Evolutionary conservation across 2,797 vertebrate genomes (phyloP).

Genomic region (Australoheros facetus): DNA sequence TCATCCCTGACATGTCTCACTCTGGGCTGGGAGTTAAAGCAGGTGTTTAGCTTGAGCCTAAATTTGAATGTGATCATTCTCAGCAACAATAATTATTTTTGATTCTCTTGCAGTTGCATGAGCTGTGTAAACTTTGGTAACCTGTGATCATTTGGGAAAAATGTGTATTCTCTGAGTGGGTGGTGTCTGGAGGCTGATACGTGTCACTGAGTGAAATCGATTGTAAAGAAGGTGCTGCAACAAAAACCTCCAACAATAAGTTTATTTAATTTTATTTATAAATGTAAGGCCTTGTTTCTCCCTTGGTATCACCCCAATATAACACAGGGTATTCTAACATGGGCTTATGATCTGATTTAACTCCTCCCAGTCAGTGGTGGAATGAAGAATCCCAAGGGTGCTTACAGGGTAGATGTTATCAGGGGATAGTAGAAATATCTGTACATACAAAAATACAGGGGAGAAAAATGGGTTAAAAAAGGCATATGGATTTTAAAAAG

Average conservation of each 20-base stretch:
- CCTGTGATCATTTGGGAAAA: neutral
- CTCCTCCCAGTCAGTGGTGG: neutral
- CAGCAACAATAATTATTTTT: neutral
- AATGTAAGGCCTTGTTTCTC: neutral
- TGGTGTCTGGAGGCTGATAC: too few relatives aligned
- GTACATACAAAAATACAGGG: neutral
- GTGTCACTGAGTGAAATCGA: too few relatives aligned
- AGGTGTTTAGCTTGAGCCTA: neutral
- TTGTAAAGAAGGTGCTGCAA: neutral
- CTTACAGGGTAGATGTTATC: neutral
- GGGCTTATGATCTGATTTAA: neutral
- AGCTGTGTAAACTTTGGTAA: too few relatives aligned
- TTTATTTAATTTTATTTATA: neutral
- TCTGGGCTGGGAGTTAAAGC: neutral
- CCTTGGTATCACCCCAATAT: neutral
- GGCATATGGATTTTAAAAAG: neutral
- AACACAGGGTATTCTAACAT: neutral
- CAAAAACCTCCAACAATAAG: neutral
- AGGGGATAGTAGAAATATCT: neutral
- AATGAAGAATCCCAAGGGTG: neutral
- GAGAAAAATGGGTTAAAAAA: neutral
- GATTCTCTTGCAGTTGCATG: neutral
- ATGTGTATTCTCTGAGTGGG: neutral
- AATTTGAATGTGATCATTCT: neutral
- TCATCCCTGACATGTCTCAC: neutral